A percentile compares a stretch with the other conserved stretches of the same genome.
Conservation (phyloP, 2,113 vertebrate species). For the Cinclus mexicanus region DNA sequence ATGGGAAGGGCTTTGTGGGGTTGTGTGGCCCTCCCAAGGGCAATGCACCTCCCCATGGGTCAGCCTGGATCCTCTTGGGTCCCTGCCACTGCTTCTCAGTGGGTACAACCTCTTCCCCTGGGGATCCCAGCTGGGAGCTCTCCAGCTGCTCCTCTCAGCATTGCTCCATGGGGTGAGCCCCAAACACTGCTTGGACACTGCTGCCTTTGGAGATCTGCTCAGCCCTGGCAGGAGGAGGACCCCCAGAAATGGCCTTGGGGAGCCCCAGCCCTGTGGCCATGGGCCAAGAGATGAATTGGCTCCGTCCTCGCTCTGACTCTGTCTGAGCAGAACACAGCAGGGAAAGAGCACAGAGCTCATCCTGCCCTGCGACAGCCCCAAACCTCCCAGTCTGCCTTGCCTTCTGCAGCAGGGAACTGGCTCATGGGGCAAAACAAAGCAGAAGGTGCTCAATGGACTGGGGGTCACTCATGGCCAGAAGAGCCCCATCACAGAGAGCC, state of each 20-base stretch:
- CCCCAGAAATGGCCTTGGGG: background rate
- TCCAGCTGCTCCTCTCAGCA: background rate
- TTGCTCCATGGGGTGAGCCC: background rate
- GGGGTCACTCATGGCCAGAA: background rate
- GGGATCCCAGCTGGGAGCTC: background rate
- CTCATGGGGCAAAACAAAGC: background rate
- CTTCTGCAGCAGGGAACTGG: background rate
- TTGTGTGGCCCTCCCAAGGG: background rate
- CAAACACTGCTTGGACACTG: background rate
- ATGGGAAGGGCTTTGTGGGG: background rate
- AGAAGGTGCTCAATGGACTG: background rate
- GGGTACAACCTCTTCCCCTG: background rate
- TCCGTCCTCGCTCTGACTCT: background rate
- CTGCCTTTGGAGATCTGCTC: background rate
- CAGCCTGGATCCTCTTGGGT: background rate
- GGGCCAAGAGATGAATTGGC: background rate
- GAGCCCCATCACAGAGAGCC: background rate
- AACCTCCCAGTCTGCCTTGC: background rate
- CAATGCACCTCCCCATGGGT: background rate
- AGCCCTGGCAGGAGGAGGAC: background rate
- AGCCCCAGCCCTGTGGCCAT: background rate
- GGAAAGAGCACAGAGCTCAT: background rate
- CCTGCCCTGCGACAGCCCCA: background rate
- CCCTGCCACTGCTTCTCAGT: background rate
- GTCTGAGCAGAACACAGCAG: background rate